These are phyloP conservation scores for Drosophila differens DNA, from an alignment of 2,888 invertebrate species.

Conservation along the genomic window DNA sequence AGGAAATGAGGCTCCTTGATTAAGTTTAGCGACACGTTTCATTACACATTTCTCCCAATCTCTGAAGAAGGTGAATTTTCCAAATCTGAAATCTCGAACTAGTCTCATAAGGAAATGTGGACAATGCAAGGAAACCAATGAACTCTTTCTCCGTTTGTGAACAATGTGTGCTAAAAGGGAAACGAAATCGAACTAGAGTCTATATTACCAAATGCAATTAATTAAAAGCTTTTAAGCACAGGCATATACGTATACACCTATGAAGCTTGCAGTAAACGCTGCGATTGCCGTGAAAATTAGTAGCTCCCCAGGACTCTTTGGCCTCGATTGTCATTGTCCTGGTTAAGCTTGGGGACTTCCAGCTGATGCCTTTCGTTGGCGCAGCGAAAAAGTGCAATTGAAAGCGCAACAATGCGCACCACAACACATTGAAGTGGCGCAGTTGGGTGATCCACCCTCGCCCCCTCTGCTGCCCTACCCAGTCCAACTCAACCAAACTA, in stretches of 20 bases:
- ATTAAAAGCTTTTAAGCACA: conserved; percentile 65
- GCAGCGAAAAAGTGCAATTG: conserved; percentile 70
- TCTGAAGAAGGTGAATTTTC: not conserved
- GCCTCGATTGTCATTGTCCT: conserved; percentile 57
- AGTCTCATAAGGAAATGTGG: not conserved
- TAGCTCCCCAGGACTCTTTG: conserved; percentile 42
- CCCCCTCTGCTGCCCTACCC: conserved; percentile 4
- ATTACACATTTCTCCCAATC: not conserved
- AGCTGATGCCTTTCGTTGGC: conserved; percentile 47
- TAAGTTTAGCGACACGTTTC: not conserved
- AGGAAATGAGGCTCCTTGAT: not conserved
- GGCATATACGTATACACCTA: conserved; percentile 24
- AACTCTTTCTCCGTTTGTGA: not conserved
- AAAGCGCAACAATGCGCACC: conserved; percentile 78
- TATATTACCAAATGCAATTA: conserved; percentile 73
- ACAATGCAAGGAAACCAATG: not conserved
- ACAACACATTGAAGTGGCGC: conserved; percentile 71
- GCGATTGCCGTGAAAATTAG: conserved; percentile 70
- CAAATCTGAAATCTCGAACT: not conserved
- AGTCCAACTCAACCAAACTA: conserved; percentile 1
- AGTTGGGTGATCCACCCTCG: conserved; percentile 21
- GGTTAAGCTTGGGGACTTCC: conserved; percentile 42
- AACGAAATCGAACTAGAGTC: conserved; percentile 45
- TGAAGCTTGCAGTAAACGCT: conserved; percentile 19
- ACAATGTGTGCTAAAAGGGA: conserved; percentile 20